A percentile compares a stretch with the other conserved stretches of the same genome.
These are phyloP conservation scores for Noctua janthe DNA, from an alignment of 2,888 invertebrate species.

Conservation along the genomic window DNA sequence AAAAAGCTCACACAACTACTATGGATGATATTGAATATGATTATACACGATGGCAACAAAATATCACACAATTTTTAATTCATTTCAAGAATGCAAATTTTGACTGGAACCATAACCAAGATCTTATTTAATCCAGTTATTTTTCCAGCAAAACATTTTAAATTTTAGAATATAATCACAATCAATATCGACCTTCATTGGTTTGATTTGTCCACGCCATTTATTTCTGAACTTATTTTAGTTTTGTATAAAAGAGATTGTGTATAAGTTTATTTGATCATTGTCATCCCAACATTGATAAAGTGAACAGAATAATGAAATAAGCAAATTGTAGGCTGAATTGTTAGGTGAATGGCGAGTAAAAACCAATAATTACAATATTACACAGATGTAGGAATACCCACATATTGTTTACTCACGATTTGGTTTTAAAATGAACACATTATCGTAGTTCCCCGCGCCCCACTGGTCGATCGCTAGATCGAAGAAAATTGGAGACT, in stretches of 20 bases:
- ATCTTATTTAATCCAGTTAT: slow-evolving; percentile 5
- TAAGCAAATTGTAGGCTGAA: neutral
- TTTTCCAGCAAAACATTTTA: slow-evolving; percentile 27
- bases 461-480: slow-evolving; percentile 38
- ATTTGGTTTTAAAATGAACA: neutral
- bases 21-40: slow-evolving; percentile 12
- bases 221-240: neutral
- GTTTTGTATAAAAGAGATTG: too few species aligned
- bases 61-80: neutral
- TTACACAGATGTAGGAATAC: neutral
- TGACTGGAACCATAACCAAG: slow-evolving; percentile 23
- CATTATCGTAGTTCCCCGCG: slow-evolving; percentile 8
- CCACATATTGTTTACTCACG: slow-evolving; percentile 22
- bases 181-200: slow-evolving; percentile 9
- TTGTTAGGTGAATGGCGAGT: neutral
- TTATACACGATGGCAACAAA: slow-evolving; percentile 3
- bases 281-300: slow-evolving; percentile 35
- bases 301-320: slow-evolving; percentile 16
- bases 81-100: neutral
- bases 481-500: slow-evolving; percentile 16
- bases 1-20: neutral
- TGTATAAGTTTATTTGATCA: slow-evolving; percentile 28
- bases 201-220: slow-evolving; percentile 29
- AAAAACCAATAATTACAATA: slow-evolving; percentile 15
- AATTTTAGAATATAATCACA: slow-evolving; percentile 15